Base-by-base conservation (phyloP, 2,797 vertebrate genomes). In the Neopelma chrysocephalum region DNA sequence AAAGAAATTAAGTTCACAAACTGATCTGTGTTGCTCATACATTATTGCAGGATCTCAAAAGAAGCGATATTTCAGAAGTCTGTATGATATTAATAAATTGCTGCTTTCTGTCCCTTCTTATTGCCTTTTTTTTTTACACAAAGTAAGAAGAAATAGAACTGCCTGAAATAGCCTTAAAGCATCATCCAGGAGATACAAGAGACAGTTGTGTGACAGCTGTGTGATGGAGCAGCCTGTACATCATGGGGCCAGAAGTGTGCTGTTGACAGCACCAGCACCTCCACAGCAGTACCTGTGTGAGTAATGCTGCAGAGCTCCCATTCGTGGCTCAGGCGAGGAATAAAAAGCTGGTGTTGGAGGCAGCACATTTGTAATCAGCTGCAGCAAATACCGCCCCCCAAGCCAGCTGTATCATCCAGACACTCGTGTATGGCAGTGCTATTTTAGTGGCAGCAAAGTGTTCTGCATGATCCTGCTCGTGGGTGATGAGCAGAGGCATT, bases 1-100 rank as follows among this genome's bases (percentile, higher is more conserved):
- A 94, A 82, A 95, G 82, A 93, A 95, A 96, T 94, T 89, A 90
- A 82, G 83, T 95, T 91, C 94, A 93, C 27, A 77, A 87, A 85
- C 90, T 95, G 91, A 96, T 94, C 73, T 96, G 89, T 93, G 93
- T 43, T 89, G 38, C 57, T 95, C 71, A 79, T 92, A 92, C 25
- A 62, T 95, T 92, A 85, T 20, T 85, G 34, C 50, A 87, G 83
- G 48, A 93, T 54, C 2, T 12, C 77, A 90, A 76, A 93, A 75
- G 64, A 89, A 95, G 81, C 10, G 34, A 58, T 93, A 87, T 68
- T 93, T 94, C 82, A 84, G 3, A 4, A 82, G 27, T 27, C 36
- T 75, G 27, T 47, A 57, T 40, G 42, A 80, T 80, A 89, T 80
- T 75, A 95, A 92, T 88, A 94, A 90, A 92, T 57, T 57, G 20